A percentile compares a stretch with the other conserved stretches of the same genome.
phyloP scores from a whole-genome alignment of 2,113 vertebrate species.

The Semicossyphus pulcher region DNA sequence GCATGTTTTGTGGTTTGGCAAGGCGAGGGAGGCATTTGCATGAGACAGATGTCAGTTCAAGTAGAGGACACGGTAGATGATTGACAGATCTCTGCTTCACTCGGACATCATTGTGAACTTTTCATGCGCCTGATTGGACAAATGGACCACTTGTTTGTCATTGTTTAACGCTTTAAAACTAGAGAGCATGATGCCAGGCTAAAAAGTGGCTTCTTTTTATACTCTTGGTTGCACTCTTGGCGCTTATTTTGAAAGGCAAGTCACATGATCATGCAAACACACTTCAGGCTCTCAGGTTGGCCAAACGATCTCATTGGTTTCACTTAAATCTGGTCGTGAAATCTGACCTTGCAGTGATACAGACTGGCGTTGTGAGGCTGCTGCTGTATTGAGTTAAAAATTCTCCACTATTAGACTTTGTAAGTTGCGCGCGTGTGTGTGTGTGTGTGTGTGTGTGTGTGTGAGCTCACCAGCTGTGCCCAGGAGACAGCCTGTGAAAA shows the following conservation, averaged over 20 bases:
- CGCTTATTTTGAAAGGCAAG: not conserved
- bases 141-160: not conserved
- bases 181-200: no score
- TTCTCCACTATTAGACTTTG: not conserved
- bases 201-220: no score
- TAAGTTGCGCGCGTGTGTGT: not conserved
- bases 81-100: not conserved
- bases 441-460: not conserved
- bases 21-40: not conserved
- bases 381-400: conserved; percentile 26
- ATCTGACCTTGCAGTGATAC: not conserved
- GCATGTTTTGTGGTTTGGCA: not conserved
- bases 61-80: not conserved
- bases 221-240: no score
- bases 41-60: not conserved
- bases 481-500: conserved; percentile 53
- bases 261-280: not conserved
- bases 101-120: not conserved
- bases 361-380: not conserved
- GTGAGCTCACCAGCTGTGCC: conserved; percentile 41
- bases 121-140: not conserved
- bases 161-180: not conserved
- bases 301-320: not conserved
- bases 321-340: conserved; percentile 16
- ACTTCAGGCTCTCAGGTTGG: not conserved